Conservation (phyloP, 2,888 invertebrate genomes). For the Agrilus mali region DNA sequence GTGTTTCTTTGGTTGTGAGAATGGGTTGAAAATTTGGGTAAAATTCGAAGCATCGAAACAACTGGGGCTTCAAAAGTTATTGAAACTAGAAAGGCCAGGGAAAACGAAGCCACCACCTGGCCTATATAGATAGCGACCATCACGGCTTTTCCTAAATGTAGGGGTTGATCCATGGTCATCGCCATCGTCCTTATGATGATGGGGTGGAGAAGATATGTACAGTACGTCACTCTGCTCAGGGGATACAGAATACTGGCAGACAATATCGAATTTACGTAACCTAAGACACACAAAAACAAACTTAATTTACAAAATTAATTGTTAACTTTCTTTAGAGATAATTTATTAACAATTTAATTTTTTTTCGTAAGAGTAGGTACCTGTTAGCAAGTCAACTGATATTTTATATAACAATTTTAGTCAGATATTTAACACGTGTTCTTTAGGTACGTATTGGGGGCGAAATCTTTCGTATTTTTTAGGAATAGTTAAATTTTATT, state of each 20-base stretch:
- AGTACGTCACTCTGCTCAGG: conserved; percentile 76
- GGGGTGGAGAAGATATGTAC: conserved; percentile 75
- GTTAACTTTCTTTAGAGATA: no score
- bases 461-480: no score
- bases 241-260: conserved; percentile 70
- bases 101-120: conserved; percentile 66
- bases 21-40: conserved; percentile 23
- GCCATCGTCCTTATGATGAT: conserved; percentile 68
- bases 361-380: no score
- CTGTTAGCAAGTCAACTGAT: no score
- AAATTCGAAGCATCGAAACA: conserved; percentile 64
- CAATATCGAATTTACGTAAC: conserved; percentile 55
- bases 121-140: conserved; percentile 72
- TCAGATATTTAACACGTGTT: no score
- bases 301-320: background rate
- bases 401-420: no score
- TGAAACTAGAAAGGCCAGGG: conserved; percentile 65
- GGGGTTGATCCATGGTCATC: conserved; percentile 69
- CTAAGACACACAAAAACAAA: conserved; percentile 24
- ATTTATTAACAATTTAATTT: no score
- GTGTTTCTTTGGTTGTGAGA: conserved; percentile 3
- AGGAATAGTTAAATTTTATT: no score
- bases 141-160: conserved; percentile 66
- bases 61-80: conserved; percentile 75
- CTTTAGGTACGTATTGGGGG: no score